Conservation (phyloP, 2,797 vertebrate genomes). For the Catostomus latipinnis region DNA sequence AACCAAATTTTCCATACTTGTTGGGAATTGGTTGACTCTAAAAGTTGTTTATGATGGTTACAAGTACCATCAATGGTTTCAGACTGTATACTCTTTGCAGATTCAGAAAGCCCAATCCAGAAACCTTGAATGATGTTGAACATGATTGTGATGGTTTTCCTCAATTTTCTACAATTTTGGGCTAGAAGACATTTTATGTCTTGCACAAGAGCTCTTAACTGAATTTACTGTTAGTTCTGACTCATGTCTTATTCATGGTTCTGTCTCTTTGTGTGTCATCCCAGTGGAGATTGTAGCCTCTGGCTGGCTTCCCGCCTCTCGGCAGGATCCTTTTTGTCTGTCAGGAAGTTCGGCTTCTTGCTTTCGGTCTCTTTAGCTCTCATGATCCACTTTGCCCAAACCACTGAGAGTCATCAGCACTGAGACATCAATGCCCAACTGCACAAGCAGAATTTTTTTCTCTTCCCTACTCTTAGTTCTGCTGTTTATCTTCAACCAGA, state of each 20-base stretch:
- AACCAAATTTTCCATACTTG: constrained; percentile 11
- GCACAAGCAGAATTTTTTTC: not conserved
- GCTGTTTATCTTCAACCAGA: not conserved
- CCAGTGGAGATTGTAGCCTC: not conserved
- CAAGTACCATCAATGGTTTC: too few species aligned
- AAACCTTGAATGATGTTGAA: not conserved
- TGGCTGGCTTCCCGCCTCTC: not conserved
- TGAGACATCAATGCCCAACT: not conserved
- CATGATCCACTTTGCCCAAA: not conserved
- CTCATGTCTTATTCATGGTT: not conserved
- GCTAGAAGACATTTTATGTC: not conserved
- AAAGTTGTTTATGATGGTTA: not conserved
- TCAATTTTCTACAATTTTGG: not conserved
- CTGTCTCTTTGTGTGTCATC: not conserved
- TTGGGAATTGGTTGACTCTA: not conserved
- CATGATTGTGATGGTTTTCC: not conserved
- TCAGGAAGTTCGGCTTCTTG: constrained; percentile 21
- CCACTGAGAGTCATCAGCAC: not conserved
- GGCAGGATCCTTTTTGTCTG: constrained; percentile 20
- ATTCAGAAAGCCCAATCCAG: not conserved
- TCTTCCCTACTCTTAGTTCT: constrained; percentile 5
- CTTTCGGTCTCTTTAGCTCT: constrained; percentile 14
- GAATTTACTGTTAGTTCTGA: constrained; percentile 3
- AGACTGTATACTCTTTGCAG: too few species aligned
- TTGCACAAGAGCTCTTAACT: not conserved